phyloP scores from a whole-genome alignment of 2,797 vertebrate genomes.

The Dendrocincla tyrannina region DNA sequence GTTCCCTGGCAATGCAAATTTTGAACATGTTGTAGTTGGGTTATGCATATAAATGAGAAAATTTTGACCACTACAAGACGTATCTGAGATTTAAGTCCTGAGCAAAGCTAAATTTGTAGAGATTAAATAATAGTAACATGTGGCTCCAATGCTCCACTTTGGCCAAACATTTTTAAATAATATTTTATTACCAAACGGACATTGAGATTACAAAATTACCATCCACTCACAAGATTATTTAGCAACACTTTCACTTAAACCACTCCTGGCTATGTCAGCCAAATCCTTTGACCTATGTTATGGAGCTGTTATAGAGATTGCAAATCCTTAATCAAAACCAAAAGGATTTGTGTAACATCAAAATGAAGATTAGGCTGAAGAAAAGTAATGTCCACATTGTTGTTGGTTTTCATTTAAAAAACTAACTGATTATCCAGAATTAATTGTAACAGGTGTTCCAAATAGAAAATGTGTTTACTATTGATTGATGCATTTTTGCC shows the following conservation, averaged over 20 bases:
- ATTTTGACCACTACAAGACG: background rate
- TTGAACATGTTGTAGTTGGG: background rate
- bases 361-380: background rate
- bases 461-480: background rate
- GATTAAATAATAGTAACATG: background rate
- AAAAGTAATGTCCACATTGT: background rate
- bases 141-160: background rate
- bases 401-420: conserved; percentile 17
- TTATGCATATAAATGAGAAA: background rate
- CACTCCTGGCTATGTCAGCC: background rate
- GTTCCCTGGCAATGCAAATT: background rate
- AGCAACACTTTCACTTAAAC: background rate
- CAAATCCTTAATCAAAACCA: background rate
- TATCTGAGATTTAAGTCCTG: background rate
- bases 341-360: background rate
- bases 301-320: background rate
- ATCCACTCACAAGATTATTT: background rate
- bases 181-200: background rate
- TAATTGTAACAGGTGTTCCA: conserved; percentile 20
- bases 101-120: background rate
- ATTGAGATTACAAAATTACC: background rate
- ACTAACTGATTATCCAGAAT: conserved; percentile 18
- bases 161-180: background rate
- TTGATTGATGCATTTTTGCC: conserved; percentile 10
- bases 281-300: background rate